Percentiles rank a stretch among this genome's conserved stretches.
These are phyloP conservation scores for Mamestra configurata DNA, from an alignment of 1,140 invertebrate genomes.

Conservation along the genomic window DNA sequence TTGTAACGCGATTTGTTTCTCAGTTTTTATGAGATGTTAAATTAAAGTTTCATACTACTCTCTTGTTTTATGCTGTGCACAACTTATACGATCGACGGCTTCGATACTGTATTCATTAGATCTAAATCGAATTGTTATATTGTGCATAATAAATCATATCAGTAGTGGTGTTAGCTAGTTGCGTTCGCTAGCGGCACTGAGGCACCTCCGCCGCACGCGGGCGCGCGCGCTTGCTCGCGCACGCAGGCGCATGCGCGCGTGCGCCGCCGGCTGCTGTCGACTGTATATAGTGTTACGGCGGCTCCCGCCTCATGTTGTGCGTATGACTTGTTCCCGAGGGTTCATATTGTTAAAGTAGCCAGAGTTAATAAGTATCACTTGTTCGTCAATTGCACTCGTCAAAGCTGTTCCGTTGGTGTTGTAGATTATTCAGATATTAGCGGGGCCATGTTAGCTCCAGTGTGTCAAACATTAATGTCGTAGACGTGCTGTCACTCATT, in stretches of 20 bases:
- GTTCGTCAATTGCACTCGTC: constrained; percentile 87
- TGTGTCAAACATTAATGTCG: constrained; percentile 59
- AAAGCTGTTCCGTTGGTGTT: constrained; percentile 79
- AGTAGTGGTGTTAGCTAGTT: constrained; percentile 60
- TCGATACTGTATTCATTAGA: constrained; percentile 65
- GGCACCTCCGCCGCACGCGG: background rate
- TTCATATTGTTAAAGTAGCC: constrained; percentile 84
- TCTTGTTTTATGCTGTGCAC: constrained; percentile 84
- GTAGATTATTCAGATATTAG: constrained; percentile 75
- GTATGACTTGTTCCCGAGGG: constrained; percentile 73
- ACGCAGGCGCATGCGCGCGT: background rate
- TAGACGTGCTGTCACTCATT: constrained; percentile 58
- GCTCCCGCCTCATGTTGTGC: constrained; percentile 67
- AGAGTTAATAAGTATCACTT: constrained; percentile 85
- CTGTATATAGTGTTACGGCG: constrained; percentile 76
- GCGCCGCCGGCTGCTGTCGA: constrained; percentile 2
- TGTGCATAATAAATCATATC: constrained; percentile 81
- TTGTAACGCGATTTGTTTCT: constrained; percentile 86
- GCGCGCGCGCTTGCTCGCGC: constrained; percentile 30
- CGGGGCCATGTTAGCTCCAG: constrained; percentile 59
- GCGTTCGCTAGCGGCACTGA: background rate
- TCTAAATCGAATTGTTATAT: constrained; percentile 78
- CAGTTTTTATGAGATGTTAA: constrained; percentile 83
- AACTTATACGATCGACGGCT: constrained; percentile 75
- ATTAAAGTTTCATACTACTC: constrained; percentile 77